phyloP scores from a whole-genome alignment of 1,140 invertebrate genomes.

The Sogatella furcifera region DNA sequence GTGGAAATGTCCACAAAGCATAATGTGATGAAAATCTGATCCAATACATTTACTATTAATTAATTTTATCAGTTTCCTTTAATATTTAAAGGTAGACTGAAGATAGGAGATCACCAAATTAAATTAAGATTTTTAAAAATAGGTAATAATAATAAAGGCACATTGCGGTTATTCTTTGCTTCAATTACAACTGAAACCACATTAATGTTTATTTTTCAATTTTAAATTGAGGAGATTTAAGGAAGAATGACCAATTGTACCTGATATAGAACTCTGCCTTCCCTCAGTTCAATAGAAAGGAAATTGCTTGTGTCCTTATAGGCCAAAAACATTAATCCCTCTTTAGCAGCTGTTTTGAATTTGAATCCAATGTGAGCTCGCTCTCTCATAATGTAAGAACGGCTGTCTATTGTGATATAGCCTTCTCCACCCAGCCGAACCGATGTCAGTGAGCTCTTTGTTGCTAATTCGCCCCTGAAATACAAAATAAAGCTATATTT shows the following conservation, averaged over 20 bases:
- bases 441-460: constrained; percentile 33
- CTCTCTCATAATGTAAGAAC: constrained; percentile 39
- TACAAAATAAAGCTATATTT: not conserved
- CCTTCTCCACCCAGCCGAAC: constrained; percentile 81
- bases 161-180: too few species aligned
- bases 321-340: constrained; percentile 81
- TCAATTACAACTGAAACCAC: too few species aligned
- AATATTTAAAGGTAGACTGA: too few species aligned
- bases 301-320: constrained; percentile 56
- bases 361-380: constrained; percentile 52
- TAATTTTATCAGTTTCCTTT: too few species aligned
- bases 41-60: too few species aligned
- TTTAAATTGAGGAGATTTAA: not conserved
- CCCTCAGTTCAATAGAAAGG: constrained; percentile 70
- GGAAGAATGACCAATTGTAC: constrained; percentile 28
- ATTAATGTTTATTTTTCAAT: too few species aligned
- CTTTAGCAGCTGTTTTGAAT: constrained; percentile 76
- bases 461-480: not conserved
- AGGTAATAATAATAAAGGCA: too few species aligned
- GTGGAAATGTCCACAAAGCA: too few species aligned
- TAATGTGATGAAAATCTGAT: too few species aligned
- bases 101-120: too few species aligned
- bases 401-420: constrained; percentile 57
- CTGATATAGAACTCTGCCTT: constrained; percentile 62
- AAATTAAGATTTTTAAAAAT: too few species aligned